These are phyloP conservation scores for Drosophila nasuta DNA, from an alignment of 1,140 invertebrate genomes.

Conservation along the genomic window DNA sequence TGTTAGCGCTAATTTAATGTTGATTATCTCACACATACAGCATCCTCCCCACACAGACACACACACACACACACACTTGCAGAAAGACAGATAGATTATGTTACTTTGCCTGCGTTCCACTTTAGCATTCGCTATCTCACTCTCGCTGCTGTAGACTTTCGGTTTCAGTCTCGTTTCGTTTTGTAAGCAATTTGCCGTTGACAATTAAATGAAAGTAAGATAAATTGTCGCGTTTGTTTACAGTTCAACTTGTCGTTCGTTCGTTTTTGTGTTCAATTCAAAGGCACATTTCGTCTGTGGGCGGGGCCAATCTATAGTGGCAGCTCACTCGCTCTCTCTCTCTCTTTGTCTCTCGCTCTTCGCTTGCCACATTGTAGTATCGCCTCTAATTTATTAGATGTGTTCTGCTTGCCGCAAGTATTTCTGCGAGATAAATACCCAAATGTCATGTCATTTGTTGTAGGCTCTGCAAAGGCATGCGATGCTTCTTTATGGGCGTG, in stretches of 20 bases:
- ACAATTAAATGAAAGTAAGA: slow-evolving; percentile 83
- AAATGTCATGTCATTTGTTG: slow-evolving; percentile 69
- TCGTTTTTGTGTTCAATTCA: slow-evolving; percentile 67
- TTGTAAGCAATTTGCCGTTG: slow-evolving; percentile 73
- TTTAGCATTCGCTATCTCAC: slow-evolving; percentile 53
- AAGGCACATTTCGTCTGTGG: slow-evolving; percentile 45
- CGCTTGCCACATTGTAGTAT: slow-evolving; percentile 51
- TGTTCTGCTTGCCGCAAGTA: slow-evolving; percentile 65
- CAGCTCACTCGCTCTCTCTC: not conserved
- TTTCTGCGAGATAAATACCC: slow-evolving; percentile 71
- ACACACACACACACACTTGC: slow-evolving; percentile 6
- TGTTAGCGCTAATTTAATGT: slow-evolving; percentile 76
- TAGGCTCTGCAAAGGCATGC: slow-evolving; percentile 31
- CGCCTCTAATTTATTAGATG: slow-evolving; percentile 70
- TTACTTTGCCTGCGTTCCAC: slow-evolving; percentile 50
- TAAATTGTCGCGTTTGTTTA: slow-evolving; percentile 83
- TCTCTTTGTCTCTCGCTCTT: not conserved
- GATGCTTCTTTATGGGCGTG: slow-evolving; percentile 24
- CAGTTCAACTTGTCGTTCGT: slow-evolving; percentile 71
- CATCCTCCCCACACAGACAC: not conserved
- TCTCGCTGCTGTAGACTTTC: slow-evolving; percentile 20
- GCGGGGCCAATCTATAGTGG: slow-evolving; percentile 44
- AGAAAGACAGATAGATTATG: slow-evolving; percentile 34
- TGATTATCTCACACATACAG: slow-evolving; percentile 60
- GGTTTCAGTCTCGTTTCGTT: slow-evolving; percentile 57